Base-by-base conservation (phyloP, 2,113 vertebrate species). In the Morphnarchus princeps region DNA sequence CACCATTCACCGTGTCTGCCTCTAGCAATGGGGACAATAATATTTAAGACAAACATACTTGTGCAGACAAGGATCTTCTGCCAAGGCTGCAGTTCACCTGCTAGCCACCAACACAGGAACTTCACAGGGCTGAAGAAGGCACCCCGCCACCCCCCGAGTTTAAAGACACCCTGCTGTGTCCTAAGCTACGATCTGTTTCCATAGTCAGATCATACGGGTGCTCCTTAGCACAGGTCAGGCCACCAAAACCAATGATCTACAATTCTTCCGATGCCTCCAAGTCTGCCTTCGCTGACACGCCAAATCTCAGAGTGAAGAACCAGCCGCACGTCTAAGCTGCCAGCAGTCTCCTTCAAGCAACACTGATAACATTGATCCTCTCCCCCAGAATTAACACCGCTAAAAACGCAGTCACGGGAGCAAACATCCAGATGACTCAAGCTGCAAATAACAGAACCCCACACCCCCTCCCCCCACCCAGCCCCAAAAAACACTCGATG, bases 151-250 rank as follows among this genome's bases (percentile, higher is more conserved):
- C 19, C 45, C 19, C 45, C 19, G 8, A 52, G 1, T 29, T 80
- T 34, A 26, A 43, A 54, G 42, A 22, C 59, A 54, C 11, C 11
- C 9, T 29, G 19, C 50, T 38, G 34, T 5, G 6, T 31, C 34
- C 80, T 71, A 10, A n/a, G n/a, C 32, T 26, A 21, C 4, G 28
- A 32, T 28, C 17, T 5, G 14, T 45, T 67, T 36, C 62, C 31
- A 12, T 0, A 22, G 16, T 6, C n/a, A 8, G 38, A 13, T 32
- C 20, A 22, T 1, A 16, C 0, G 20, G 11, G 13, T 9, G 38
- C n/a, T 59, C 10, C 0, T 34, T 10, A 58, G 43, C 31, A 32
- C 14, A 11, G 5, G 10, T 15, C 4, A 42, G 42, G 11, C 57
- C 28, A 54, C 12, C 20, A 54, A 74, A 79, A 38, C 1, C 34